Base-by-base conservation (phyloP, 2,113 vertebrate species). In the Ictidomys tridecemlineatus region DNA sequence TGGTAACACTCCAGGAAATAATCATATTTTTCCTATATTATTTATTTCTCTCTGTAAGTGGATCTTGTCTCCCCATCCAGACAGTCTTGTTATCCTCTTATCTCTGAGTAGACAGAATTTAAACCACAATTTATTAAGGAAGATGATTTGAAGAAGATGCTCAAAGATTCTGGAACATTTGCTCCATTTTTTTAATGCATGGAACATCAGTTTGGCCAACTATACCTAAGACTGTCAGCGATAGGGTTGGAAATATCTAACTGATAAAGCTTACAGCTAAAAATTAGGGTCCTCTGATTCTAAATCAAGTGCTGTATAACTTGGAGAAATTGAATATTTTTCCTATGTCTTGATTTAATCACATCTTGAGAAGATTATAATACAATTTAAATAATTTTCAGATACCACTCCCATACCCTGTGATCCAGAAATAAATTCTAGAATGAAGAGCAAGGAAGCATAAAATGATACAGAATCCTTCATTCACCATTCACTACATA, bases 1-100 rank as follows among this genome's bases (percentile, higher is more conserved):
- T 91, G 85, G 53, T 73, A 42, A 14, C 28, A 53, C 42, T 63
- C 53, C n/a, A 88, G 34, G 65, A 12, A 83, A 87, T 92, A 77
- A 30, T 78, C 61, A 30, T 42, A 78, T 48, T 74, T 73, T 32
- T n/a, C 53, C 82, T 73, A 0, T 37, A 74, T 39, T 92, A 70
- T 93, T 96, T 63, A 85, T 85, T 89, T 80, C 39, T 94, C 20
- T 85, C 45, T 37, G 12, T 74, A 78, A 91, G 69, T 86, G 92
- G 37, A 13, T 84, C 79, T 84, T 89, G 34, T 74, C 61, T 95
- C 39, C 39, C 24, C 51, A 78, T 53, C 42, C 37, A 95, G 94
- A 89, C 12, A 30, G 63, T 42, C 67, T 78, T 26, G 77, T 70
- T 70, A n/a, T 45, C 16, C 17, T 89, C 88, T 93, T 89, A 79